Percentiles rank a stretch among this genome's conserved stretches.
phyloP scores from a whole-genome alignment of 2,888 invertebrate genomes.

The Thera obeliscata region DNA sequence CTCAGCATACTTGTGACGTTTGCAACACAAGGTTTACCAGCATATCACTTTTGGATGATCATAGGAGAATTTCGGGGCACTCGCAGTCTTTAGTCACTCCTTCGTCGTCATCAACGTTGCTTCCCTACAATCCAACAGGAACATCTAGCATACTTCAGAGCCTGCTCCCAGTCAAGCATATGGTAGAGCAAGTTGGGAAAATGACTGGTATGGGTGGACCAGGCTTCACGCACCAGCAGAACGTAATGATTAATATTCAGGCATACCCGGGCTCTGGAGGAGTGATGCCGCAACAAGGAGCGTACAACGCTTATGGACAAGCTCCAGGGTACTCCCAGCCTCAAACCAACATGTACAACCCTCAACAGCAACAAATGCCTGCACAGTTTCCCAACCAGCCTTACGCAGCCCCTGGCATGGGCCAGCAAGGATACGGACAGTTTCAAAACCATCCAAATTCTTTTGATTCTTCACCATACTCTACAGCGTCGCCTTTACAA shows the following conservation, averaged over 20 bases:
- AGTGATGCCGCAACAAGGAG: constrained; percentile 70
- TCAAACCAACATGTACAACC: constrained; percentile 71
- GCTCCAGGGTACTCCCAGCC: constrained; percentile 67
- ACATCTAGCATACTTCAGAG: constrained; percentile 70
- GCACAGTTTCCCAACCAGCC: constrained; percentile 64
- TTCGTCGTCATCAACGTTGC: constrained; percentile 59
- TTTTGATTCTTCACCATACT: constrained; percentile 62
- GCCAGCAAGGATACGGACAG: constrained; percentile 64
- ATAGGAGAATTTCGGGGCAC: constrained; percentile 83
- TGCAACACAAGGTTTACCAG: constrained; percentile 86
- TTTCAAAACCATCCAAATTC: constrained; percentile 63
- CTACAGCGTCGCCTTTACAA: constrained; percentile 70
- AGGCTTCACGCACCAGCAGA: constrained; percentile 85
- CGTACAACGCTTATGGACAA: constrained; percentile 69
- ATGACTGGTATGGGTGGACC: constrained; percentile 64
- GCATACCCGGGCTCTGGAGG: constrained; percentile 84
- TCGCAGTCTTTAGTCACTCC: constrained; percentile 71
- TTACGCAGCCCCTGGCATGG: constrained; percentile 51
- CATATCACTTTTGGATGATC: constrained; percentile 80
- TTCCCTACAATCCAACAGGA: constrained; percentile 65
- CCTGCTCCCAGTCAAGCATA: constrained; percentile 75
- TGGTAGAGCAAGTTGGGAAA: constrained; percentile 80
- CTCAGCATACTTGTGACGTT: constrained; percentile 84
- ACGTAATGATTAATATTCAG: constrained; percentile 87
- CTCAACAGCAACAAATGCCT: constrained; percentile 66